Evolutionary conservation across 2,888 invertebrate genomes (phyloP).

Genomic region (Heliothis peltigera): DNA sequence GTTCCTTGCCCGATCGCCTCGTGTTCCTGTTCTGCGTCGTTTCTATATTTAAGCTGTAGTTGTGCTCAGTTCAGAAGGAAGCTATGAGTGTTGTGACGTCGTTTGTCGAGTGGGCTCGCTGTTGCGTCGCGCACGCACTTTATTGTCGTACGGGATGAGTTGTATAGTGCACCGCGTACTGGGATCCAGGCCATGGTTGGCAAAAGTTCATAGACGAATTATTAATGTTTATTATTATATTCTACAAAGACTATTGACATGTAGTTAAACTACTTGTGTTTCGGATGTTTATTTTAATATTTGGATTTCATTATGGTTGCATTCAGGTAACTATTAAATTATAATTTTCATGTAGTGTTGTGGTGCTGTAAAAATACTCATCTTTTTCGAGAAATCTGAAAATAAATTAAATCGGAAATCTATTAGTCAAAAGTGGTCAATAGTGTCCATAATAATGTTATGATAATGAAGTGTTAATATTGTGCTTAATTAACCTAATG

Average conservation of each 20-base stretch:
- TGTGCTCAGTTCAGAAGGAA: slow-evolving; percentile 84
- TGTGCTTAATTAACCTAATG: slow-evolving; percentile 9
- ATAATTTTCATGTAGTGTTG: slow-evolving; percentile 7
- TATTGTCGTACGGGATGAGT: slow-evolving; percentile 75
- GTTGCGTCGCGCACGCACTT: slow-evolving; percentile 67
- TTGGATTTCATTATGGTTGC: slow-evolving; percentile 58
- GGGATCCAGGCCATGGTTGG: slow-evolving; percentile 53
- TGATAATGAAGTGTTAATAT: background rate
- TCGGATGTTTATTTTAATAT: slow-evolving; percentile 42
- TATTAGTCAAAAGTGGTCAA: background rate
- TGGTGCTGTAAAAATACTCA: background rate
- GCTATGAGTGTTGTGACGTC: slow-evolving; percentile 79
- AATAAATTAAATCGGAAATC: background rate
- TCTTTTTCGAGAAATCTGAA: background rate
- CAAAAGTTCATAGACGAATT: slow-evolving; percentile 54
- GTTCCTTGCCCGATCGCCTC: slow-evolving; percentile 79
- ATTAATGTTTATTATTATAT: slow-evolving; percentile 61
- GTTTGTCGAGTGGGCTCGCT: slow-evolving; percentile 69
- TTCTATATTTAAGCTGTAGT: slow-evolving; percentile 88
- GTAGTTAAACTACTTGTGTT: slow-evolving; percentile 71
- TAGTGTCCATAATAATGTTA: background rate
- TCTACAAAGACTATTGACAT: slow-evolving; percentile 67
- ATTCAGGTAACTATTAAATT: slow-evolving; percentile 64
- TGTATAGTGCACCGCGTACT: slow-evolving; percentile 67
- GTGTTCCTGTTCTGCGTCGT: slow-evolving; percentile 84